Percentiles rank a stretch among this genome's conserved stretches.
Evolutionary conservation across 2,113 vertebrate genomes (phyloP).

Genomic region (Hippolais icterina): DNA sequence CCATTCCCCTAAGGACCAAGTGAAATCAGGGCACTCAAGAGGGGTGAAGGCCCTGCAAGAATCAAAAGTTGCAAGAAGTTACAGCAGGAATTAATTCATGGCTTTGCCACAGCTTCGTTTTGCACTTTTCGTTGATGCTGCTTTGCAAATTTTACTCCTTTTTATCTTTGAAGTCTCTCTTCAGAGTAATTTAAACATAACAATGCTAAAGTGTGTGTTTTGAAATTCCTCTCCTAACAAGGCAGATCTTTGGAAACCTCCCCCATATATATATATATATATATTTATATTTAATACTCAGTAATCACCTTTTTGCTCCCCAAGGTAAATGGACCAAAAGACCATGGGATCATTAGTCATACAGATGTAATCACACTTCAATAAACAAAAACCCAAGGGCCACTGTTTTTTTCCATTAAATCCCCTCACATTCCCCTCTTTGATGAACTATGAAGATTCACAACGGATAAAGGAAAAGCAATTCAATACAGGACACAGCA

Average conservation of each 20-base stretch:
- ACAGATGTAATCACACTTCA: not conserved
- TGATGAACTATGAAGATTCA: constrained; percentile 50
- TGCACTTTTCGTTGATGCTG: not conserved
- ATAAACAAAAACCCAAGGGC: constrained; percentile 11
- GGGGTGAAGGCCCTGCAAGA: not conserved
- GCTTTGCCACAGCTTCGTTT: not conserved
- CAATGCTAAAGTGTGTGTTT: not conserved
- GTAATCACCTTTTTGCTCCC: not conserved
- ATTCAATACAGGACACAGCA: constrained; percentile 10
- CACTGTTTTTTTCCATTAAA: not conserved
- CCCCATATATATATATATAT: not conserved
- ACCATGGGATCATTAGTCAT: not conserved
- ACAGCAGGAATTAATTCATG: not conserved
- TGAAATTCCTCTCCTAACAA: not conserved
- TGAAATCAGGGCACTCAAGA: not conserved
- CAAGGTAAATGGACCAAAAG: not conserved
- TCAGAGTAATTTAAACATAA: not conserved
- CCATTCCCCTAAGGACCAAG: not conserved
- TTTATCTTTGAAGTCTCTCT: not conserved
- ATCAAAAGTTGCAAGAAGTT: not conserved
- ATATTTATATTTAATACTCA: not conserved
- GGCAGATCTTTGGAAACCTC: not conserved
- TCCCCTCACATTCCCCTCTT: not conserved
- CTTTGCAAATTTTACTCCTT: not conserved
- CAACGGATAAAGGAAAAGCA: constrained; percentile 48